Conservation (phyloP, 2,888 invertebrate genomes). For the Nysson spinosus region DNA sequence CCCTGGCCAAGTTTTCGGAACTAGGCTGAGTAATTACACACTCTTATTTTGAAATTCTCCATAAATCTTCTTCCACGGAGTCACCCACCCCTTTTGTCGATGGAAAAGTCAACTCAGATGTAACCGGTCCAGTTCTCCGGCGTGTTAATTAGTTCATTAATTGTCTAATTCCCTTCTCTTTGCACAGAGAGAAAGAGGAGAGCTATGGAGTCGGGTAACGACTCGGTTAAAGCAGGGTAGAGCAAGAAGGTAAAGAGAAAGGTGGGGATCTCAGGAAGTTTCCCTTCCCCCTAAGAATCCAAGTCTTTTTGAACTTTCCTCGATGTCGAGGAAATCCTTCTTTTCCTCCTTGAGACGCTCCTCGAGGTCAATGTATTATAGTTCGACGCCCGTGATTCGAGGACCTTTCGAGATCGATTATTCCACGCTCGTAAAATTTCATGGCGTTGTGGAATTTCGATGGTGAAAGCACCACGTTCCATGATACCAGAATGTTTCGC, state of each 20-base stretch:
- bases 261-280: no score
- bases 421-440: constrained; percentile 43
- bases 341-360: constrained; percentile 17
- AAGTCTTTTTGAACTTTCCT: constrained; percentile 18
- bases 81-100: not conserved
- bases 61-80: not conserved
- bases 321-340: constrained; percentile 22
- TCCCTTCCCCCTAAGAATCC: not conserved
- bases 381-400: constrained; percentile 31
- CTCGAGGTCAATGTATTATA: constrained; percentile 19
- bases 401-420: constrained; percentile 50
- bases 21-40: no score
- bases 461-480: no score
- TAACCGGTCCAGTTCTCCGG: not conserved
- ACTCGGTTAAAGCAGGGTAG: no score
- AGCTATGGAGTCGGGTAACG: no score
- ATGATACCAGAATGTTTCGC: no score
- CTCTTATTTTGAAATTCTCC: no score
- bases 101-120: no score
- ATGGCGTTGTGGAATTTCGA: constrained; percentile 23
- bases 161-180: not conserved
- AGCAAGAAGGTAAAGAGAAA: no score
- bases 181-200: not conserved
- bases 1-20: no score
- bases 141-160: not conserved